phyloP scores from a whole-genome alignment of 2,888 invertebrate species.

The Gisinianus flammeolus region DNA sequence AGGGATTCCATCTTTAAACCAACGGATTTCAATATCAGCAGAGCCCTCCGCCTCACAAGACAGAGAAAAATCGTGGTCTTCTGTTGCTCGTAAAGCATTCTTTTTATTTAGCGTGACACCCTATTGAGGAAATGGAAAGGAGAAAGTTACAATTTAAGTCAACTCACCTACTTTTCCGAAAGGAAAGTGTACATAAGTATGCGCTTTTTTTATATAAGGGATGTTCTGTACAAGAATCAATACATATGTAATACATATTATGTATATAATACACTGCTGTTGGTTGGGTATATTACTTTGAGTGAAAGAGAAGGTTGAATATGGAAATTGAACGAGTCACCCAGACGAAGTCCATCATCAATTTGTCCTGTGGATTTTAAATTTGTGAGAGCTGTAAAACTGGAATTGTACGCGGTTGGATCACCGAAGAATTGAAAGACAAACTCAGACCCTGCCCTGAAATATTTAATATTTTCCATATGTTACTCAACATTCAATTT shows the following conservation, averaged over 20 bases:
- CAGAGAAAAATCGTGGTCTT: conserved; percentile 36
- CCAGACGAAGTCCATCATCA: conserved; percentile 22
- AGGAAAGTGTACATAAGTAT: not conserved
- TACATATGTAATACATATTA: not conserved
- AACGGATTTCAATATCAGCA: conserved; percentile 41
- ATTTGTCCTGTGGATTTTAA: conserved; percentile 24
- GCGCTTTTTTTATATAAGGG: not conserved
- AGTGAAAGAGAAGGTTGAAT: conserved; percentile 25
- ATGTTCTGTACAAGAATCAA: no score
- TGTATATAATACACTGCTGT: no score
- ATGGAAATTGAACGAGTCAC: conserved; percentile 31
- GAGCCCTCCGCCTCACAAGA: conserved; percentile 43
- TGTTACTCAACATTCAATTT: not conserved
- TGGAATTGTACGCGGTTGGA: conserved; percentile 26
- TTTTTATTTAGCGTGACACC: conserved; percentile 25
- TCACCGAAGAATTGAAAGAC: conserved; percentile 40
- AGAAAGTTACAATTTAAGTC: no score
- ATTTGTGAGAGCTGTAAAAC: conserved; percentile 32
- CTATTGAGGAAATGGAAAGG: conserved; percentile 23
- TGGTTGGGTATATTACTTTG: no score
- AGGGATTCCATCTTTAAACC: conserved; percentile 53
- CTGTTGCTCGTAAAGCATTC: conserved; percentile 23
- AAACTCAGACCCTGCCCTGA: conserved; percentile 35
- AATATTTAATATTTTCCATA: conserved; percentile 4
- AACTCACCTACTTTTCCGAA: not conserved